Evolutionary conservation across 92 coral and sea anemone genomes (phyloP), one percentile per base, ranked within the genome.

Genomic region (Siderastrea siderea): DNA sequence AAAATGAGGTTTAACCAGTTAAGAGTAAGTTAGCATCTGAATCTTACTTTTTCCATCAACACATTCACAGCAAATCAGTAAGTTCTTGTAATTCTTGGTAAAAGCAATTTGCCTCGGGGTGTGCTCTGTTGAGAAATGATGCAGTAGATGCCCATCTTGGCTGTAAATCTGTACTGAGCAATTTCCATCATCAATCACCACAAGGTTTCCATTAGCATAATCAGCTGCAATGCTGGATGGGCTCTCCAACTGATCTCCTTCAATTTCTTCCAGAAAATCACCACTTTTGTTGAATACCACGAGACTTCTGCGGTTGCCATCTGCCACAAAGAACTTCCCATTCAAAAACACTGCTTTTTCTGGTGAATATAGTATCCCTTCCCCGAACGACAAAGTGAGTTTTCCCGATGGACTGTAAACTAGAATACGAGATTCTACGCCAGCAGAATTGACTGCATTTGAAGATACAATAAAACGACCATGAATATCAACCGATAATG

Each of bases 141-240:
- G 61, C 55, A 85, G 50, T 2, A 85, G 52, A n/a, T 13, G 11
- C 9, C 89, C 89, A 64, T 45, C 51, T 66, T 78, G 76, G 53
- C 54, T 67, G 19, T 19, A 85, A 65, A 77, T 68, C 38, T 77
- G 19, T 14, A 85, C 6, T 19, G 84, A 6, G 17, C 50, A 57
- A 47, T 65, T 68, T 1, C 80, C 74, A 45, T 58, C 67, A 50
- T 85, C 75, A 47, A 84, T 8, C 14, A 85, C 89, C 5, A 68
- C 47, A 45, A 85, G 47, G 44, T 68, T 85, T 6, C 78, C 82
- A 50, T 43, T 47, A 14, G 62, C 26, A 19, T 55, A 57, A 69
- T 85, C 89, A 66, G 83, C 83, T n/a, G 77, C 83, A 12, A 85
- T 68, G 48, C 75, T 55, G 19, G 68, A 69, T 55, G 89, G 89